Evolutionary conservation across 2,888 invertebrate genomes (phyloP), one percentile per base, ranked within the genome.

Genomic region (Rhaphigaster nebulosa): DNA sequence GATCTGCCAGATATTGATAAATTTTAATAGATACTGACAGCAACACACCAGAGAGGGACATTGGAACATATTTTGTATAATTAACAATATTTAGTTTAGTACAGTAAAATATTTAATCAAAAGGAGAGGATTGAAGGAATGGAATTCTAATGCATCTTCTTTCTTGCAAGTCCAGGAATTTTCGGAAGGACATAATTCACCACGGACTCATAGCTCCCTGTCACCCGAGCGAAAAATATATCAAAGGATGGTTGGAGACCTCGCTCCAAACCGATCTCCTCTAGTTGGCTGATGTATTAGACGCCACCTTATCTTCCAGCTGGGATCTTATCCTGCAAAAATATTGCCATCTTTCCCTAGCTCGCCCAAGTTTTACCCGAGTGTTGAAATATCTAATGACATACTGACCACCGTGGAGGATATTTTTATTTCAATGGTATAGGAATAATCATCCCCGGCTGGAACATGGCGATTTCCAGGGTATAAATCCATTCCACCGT

Each of bases 361-460:
- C 45, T 84, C 45, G 8, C 13, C 18, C n/a, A 84, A 41, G 45
- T 84, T 84, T 50, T 84, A 84, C 84, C 26, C n/a, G 45, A 84
- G 84, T 84, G 41, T 45, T 84, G 84, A 84, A 84, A 84, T 45
- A 84, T 45, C 84, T 45, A 45, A 41, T 84, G 84, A n/a, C 84
- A 84, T 26, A 45, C 84, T 84, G 84, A n/a, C 45, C 45, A 45
- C 45, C 84, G 20, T 10, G 45, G 26, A 45, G 34, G 34, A 84
- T n/a, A 45, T 45, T 84, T 84, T 38, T 84, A 45, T 84, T 45
- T 26, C 45, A 12, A 5, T n/a, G 45, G 84, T n/a, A n/a, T 45
- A 84, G 45, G n/a, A 84, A 45, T 84, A 45, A 84, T 84, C 41
- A 45, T 84, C 20, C 23, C 4, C 84, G 70, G 18, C 3, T 6